phyloP scores from a whole-genome alignment of 2,888 invertebrate genomes.

The Cremastobaeus sp. region DNA sequence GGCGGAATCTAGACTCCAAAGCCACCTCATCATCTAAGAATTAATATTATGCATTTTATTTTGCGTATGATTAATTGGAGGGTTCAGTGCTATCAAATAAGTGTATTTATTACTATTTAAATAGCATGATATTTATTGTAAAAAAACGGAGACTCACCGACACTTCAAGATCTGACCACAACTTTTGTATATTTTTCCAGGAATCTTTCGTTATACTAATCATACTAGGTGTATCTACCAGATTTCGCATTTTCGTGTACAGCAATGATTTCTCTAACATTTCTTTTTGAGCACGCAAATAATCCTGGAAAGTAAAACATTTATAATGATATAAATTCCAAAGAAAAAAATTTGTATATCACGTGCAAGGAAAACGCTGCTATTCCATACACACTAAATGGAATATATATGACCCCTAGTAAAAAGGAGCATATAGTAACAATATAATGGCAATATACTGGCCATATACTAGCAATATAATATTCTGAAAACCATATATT shows the following conservation, averaged over 20 bases:
- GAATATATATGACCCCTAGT: too few relatives aligned
- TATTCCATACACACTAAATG: too few relatives aligned
- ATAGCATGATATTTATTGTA: too few relatives aligned
- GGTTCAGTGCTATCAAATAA: conserved; percentile 7
- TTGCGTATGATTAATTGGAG: too few relatives aligned
- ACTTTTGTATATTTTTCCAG: conserved; percentile 89
- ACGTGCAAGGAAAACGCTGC: too few relatives aligned
- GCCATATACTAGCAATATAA: too few relatives aligned
- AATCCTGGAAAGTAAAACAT: conserved; percentile 81
- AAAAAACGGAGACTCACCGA: conserved; percentile 77
- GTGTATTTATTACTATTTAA: not conserved
- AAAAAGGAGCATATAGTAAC: too few relatives aligned
- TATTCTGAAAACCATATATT: too few relatives aligned
- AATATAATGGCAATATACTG: too few relatives aligned
- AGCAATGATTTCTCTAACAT: conserved; percentile 85
- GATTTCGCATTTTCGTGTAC: conserved; percentile 87
- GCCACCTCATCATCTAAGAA: conserved; percentile 88
- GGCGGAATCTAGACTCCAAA: conserved; percentile 91
- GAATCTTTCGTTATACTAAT: conserved; percentile 90
- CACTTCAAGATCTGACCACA: conserved; percentile 89
- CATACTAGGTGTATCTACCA: conserved; percentile 89
- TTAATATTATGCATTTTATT: conserved; percentile 67
- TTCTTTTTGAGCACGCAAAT: conserved; percentile 87
- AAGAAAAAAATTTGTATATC: too few relatives aligned
- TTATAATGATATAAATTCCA: too few relatives aligned